Conservation (phyloP, 2,797 vertebrate genomes). For the Enteromius trimaculatus region DNA sequence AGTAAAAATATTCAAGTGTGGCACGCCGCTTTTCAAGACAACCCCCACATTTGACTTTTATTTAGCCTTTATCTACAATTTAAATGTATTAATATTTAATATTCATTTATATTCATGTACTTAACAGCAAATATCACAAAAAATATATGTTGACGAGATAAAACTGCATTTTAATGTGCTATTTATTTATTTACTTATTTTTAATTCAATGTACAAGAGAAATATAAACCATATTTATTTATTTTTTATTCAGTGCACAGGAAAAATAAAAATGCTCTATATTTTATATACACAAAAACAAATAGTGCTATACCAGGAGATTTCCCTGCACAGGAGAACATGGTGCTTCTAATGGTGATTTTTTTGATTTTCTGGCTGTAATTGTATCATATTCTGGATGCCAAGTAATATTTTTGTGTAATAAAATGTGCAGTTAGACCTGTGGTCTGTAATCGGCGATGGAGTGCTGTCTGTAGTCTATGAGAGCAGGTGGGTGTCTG, state of each 20-base stretch:
- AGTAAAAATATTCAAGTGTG: conserved; percentile 15
- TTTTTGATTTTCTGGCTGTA: background rate
- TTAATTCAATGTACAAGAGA: background rate
- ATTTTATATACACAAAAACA: background rate
- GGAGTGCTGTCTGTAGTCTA: conserved; percentile 94
- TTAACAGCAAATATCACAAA: background rate
- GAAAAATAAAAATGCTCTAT: background rate
- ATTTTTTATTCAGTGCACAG: background rate
- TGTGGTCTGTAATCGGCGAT: conserved; percentile 90
- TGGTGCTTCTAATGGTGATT: background rate
- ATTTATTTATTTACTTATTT: background rate
- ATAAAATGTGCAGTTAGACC: conserved; percentile 49
- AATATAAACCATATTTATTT: background rate
- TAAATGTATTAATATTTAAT: background rate
- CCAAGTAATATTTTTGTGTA: background rate
- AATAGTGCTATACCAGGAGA: background rate
- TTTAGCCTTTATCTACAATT: background rate
- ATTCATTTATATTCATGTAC: background rate
- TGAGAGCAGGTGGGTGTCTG: conserved; percentile 89
- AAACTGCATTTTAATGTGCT: background rate
- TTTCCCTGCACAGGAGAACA: background rate
- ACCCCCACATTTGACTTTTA: background rate
- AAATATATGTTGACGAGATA: background rate
- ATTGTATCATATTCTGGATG: background rate
- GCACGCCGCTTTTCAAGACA: conserved; percentile 1